A percentile compares a stretch with the other conserved stretches of the same genome.
Conservation (phyloP, 30 jellyfish, hydroid and myxozoan genomes). For the Chrysaora quinquecirrha region DNA sequence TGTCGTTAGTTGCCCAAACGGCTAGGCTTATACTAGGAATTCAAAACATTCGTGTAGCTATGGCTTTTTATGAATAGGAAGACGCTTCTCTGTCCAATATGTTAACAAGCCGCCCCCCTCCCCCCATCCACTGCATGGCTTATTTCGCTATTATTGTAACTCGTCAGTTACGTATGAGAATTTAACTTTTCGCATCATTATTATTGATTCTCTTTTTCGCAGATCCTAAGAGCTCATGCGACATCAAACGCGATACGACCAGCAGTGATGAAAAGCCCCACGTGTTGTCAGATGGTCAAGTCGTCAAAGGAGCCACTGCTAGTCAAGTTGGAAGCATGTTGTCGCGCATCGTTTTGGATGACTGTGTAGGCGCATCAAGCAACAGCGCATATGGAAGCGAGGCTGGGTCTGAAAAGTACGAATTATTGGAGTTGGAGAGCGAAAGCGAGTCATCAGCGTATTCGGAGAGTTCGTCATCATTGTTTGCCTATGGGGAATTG, state of each 20-base stretch:
- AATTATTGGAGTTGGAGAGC: background rate
- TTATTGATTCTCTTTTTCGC: too few relatives aligned
- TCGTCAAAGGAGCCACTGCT: background rate
- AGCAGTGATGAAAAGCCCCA: background rate
- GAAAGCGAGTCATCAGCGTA: slow-evolving; percentile 4
- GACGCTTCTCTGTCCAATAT: too few relatives aligned
- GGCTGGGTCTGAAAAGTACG: slow-evolving; percentile 2
- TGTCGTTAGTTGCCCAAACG: too few relatives aligned
- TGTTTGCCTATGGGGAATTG: background rate
- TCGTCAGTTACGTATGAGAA: too few relatives aligned
- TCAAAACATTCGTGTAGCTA: too few relatives aligned
- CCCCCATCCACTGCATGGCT: too few relatives aligned
- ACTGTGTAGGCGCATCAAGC: background rate
- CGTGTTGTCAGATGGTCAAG: background rate
- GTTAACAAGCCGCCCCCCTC: too few relatives aligned
- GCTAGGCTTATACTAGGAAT: too few relatives aligned
- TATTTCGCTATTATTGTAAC: too few relatives aligned
- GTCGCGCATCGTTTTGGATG: slow-evolving; percentile 9
- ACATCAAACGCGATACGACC: background rate
- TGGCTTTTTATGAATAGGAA: too few relatives aligned
- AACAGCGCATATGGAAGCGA: slow-evolving; percentile 2
- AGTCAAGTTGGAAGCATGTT: background rate
- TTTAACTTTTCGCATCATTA: too few relatives aligned
- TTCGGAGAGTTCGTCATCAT: background rate
- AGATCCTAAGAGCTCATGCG: background rate